phyloP scores from a whole-genome alignment of 1,140 invertebrate genomes.

The Hypothenemus hampei region DNA sequence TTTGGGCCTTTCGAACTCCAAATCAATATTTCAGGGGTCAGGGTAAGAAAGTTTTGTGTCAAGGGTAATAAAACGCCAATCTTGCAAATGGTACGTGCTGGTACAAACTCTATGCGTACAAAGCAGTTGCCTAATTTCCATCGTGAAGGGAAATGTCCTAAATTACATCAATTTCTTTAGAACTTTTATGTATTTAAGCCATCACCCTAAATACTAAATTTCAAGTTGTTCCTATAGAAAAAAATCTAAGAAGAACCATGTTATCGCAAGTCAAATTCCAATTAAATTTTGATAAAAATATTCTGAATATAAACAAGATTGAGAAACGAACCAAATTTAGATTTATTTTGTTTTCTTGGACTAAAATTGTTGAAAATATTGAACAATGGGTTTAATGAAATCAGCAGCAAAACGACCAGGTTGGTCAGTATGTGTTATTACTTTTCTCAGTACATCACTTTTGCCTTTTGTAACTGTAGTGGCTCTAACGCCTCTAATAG shows the following conservation, averaged over 20 bases:
- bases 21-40: slow-evolving; percentile 29
- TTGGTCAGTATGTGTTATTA: background rate
- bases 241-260: no score
- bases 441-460: background rate
- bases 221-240: background rate
- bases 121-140: background rate
- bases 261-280: background rate
- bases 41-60: slow-evolving; percentile 29
- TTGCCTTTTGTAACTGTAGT: background rate
- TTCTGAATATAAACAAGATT: background rate
- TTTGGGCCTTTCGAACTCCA: background rate
- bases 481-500: background rate
- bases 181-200: background rate
- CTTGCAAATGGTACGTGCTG: slow-evolving; percentile 3
- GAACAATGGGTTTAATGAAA: no score
- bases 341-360: background rate
- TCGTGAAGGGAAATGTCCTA: background rate
- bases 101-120: background rate
- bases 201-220: background rate
- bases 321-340: background rate
- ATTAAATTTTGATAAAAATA: background rate
- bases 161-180: background rate
- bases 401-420: background rate
- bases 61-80: slow-evolving; percentile 21
- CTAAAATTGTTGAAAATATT: no score